Evolutionary conservation across 2,113 vertebrate species (phyloP).

Genomic region (Otis tarda): DNA sequence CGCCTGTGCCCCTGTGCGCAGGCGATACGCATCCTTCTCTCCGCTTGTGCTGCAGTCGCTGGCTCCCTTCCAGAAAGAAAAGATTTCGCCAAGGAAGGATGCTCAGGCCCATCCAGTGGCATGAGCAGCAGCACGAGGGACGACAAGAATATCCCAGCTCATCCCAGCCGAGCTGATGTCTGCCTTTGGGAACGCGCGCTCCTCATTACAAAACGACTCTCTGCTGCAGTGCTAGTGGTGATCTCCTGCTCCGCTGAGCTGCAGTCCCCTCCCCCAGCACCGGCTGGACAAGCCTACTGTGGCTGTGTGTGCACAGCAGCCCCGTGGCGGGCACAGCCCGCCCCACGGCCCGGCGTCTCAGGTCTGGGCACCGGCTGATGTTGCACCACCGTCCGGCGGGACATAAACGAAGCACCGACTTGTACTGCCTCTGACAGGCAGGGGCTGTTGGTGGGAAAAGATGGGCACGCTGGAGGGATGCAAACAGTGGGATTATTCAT

Average conservation of each 20-base stretch:
- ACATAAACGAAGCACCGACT: background rate
- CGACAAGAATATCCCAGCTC: background rate
- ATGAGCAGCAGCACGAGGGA: background rate
- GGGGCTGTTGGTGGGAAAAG: background rate
- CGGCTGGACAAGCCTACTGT: background rate
- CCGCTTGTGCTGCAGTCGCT: background rate
- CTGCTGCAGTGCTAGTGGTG: background rate
- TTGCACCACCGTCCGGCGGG: background rate
- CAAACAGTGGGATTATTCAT: background rate
- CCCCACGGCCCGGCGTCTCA: background rate
- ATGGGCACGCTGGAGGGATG: background rate
- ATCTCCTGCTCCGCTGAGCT: background rate
- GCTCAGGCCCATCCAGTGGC: background rate
- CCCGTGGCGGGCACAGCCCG: rapidly evolving
- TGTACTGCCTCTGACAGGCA: background rate
- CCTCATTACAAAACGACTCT: background rate
- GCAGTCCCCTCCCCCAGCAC: background rate
- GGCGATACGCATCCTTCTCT: background rate
- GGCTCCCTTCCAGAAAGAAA: background rate
- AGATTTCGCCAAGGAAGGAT: background rate
- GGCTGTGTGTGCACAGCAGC: background rate
- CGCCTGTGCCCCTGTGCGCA: background rate
- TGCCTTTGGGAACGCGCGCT: background rate
- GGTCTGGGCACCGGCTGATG: background rate
- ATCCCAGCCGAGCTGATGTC: background rate